These are phyloP conservation scores for Brachyhypopomus occidentalis DNA, from an alignment of 2,113 vertebrate genomes.

Conservation along the genomic window DNA sequence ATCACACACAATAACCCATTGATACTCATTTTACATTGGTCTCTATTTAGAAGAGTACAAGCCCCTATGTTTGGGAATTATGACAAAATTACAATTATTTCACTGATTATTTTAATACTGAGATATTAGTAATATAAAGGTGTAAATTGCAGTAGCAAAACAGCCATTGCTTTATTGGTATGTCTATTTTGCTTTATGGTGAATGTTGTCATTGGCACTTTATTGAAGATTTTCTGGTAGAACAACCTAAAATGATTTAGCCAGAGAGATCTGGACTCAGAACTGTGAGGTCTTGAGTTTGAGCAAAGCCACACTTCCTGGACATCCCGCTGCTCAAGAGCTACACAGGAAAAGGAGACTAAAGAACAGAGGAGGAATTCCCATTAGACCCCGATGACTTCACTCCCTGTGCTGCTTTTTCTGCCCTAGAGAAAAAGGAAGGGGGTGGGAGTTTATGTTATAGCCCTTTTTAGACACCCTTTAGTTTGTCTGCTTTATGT, in stretches of 20 bases:
- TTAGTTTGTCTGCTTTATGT: too few relatives aligned
- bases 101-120: too few relatives aligned
- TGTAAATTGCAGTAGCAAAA: not conserved
- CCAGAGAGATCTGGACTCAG: not conserved
- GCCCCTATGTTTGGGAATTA: too few relatives aligned
- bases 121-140: not conserved
- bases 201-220: not conserved
- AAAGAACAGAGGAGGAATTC: conserved; percentile 29
- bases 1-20: conserved; percentile 1
- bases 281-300: not conserved
- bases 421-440: not conserved
- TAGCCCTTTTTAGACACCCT: too few relatives aligned
- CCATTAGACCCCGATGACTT: conserved; percentile 8
- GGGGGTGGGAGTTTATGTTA: not conserved
- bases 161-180: too few relatives aligned
- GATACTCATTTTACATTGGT: too few relatives aligned
- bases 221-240: not conserved
- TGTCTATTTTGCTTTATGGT: not conserved
- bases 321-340: conserved; percentile 9
- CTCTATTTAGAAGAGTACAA: too few relatives aligned
- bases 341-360: conserved; percentile 43
- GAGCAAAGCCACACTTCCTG: conserved; percentile 46
- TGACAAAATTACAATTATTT: too few relatives aligned
- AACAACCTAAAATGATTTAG: not conserved
- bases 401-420: not conserved